phyloP scores from a whole-genome alignment of 2,888 invertebrate species.

The Mamestra brassicae region DNA sequence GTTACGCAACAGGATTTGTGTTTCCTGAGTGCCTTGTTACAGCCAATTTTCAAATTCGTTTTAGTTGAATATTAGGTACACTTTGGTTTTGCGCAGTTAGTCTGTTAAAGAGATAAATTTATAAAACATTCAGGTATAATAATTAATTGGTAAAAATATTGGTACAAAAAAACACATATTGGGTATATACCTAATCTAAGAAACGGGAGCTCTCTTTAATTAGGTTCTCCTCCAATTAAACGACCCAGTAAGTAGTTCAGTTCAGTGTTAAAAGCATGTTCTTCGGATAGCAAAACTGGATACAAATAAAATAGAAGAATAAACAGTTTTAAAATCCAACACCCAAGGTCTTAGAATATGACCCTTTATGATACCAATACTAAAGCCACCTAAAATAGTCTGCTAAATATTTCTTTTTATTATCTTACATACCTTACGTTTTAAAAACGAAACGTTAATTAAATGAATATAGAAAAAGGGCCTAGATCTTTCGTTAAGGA shows the following conservation, averaged over 20 bases:
- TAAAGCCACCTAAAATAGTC: neutral
- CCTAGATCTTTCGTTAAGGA: neutral
- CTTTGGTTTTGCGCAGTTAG: too few species aligned
- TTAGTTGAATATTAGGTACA: neutral
- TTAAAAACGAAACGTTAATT: neutral
- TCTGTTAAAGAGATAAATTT: too few species aligned
- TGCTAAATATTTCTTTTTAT: neutral
- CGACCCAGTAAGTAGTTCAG: neutral
- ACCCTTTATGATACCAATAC: conserved; percentile 9
- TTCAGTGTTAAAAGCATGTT: neutral
- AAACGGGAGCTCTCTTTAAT: too few species aligned
- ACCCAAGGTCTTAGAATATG: conserved; percentile 1
- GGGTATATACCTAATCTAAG: too few species aligned
- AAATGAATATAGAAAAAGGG: neutral
- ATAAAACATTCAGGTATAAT: too few species aligned
- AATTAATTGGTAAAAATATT: too few species aligned
- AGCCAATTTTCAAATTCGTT: neutral
- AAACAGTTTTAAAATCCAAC: neutral
- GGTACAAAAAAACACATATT: too few species aligned
- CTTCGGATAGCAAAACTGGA: too few species aligned
- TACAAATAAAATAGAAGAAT: too few species aligned
- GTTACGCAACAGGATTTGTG: conserved; percentile 34
- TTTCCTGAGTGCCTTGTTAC: neutral
- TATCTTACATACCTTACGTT: neutral
- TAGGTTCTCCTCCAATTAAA: too few species aligned